Evolutionary conservation across 1,140 invertebrate species (phyloP).

Genomic region (Drosophila ficusphila): DNA sequence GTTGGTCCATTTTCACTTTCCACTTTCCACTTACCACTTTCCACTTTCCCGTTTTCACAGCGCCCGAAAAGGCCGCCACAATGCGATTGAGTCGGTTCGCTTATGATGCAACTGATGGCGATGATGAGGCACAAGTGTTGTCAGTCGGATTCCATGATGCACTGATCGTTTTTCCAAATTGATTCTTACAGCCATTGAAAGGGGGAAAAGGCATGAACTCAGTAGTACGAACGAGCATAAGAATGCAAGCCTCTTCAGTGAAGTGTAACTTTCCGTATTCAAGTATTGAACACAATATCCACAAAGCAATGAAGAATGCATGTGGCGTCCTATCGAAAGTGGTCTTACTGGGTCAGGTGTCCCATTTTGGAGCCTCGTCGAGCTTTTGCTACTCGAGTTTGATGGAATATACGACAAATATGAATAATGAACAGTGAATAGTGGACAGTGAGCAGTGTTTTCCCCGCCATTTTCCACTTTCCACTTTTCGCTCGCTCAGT

Average conservation of each 20-base stretch:
- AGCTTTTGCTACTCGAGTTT: not conserved
- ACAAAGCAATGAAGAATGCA: too few species aligned
- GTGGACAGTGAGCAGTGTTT: constrained; percentile 24
- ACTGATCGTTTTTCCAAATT: too few species aligned
- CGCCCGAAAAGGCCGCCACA: constrained; percentile 20
- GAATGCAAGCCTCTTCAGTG: too few species aligned
- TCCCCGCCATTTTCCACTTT: not conserved
- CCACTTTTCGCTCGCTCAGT: not conserved
- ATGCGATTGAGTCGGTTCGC: constrained; percentile 20
- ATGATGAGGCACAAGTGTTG: constrained; percentile 27
- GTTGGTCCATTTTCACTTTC: constrained; percentile 37
- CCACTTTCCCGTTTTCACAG: not conserved
- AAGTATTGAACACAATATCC: too few species aligned
- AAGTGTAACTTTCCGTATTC: too few species aligned
- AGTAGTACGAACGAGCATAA: too few species aligned
- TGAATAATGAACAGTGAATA: constrained; percentile 30
- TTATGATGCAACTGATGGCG: constrained; percentile 6
- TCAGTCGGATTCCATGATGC: constrained; percentile 37
- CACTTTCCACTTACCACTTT: not conserved
- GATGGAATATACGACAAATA: constrained; percentile 21
- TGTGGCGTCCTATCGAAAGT: too few species aligned
- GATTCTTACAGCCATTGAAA: too few species aligned
- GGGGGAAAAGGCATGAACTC: too few species aligned
- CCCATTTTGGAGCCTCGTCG: not conserved
- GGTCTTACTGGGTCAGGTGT: not conserved